Base-by-base conservation (phyloP, 2,888 invertebrate species). In the Mimas tiliae region DNA sequence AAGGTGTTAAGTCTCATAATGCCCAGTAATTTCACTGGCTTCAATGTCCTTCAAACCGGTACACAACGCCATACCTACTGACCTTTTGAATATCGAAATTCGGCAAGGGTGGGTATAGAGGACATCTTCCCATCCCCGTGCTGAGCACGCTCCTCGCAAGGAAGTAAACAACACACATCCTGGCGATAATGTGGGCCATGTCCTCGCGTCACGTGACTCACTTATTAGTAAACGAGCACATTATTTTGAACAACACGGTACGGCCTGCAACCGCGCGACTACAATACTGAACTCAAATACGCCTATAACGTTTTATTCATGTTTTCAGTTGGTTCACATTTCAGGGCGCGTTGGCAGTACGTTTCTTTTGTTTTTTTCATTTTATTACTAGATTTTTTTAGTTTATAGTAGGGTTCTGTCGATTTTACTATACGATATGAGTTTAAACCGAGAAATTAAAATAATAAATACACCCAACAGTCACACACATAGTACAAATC, bases 71-170 rank as follows among this genome's bases (percentile, higher is more conserved):
- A n/a, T n/a, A n/a, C 11, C 12, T 71, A 93, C 95, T 95, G 84
- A 96, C 96, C 89, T 93, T 94, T 69, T 94, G 94, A 72, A 96
- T 90, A 78, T 96, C 95, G 78, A 96, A 96, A 85, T 95, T 91
- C 48, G 95, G 94, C 85, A 96, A 93, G 74, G 95, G 94, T 63
- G 95, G 95, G 83, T 96, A 95, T 72, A 95, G 94, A 6, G 96
- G 96, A 77, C 96, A 96, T 78, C 94, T 94, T 70, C 96, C 96
- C 52, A 96, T 88, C 55, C 96, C 96, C 62, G 94, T 90, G 68
- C 84, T 78, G 45, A 82, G 69, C 68, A 81, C 90, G n/a, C 80
- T 78, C 65, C 80, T 80, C 38, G 83, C 70, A 55, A 85, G 68
- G 27, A 79, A 76, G 68, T 82, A 83, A 68, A 89, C 67, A 88